These are phyloP conservation scores for Conus betulinus DNA, from an alignment of 1,140 invertebrate genomes.

Conservation along the genomic window DNA sequence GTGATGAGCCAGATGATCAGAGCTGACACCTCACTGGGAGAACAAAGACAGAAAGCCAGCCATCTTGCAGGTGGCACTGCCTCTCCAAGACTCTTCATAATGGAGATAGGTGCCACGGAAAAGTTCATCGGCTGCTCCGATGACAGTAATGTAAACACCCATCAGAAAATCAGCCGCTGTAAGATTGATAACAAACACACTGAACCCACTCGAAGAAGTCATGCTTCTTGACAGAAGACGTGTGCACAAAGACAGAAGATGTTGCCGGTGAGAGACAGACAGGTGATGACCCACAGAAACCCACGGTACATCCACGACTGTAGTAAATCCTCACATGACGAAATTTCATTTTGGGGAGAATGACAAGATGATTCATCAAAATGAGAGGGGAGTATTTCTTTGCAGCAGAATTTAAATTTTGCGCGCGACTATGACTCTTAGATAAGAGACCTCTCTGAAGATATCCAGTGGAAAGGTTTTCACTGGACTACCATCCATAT, in stretches of 20 bases:
- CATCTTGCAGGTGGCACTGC: conserved; percentile 52
- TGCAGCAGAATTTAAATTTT: conserved; percentile 50
- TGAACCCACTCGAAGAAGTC: conserved; percentile 24
- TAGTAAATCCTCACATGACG: conserved; percentile 57
- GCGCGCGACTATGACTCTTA: conserved; percentile 35
- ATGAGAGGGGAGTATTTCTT: conserved; percentile 27
- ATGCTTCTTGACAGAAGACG: background rate
- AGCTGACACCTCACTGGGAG: conserved; percentile 60
- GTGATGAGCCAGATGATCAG: conserved; percentile 56
- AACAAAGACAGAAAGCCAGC: conserved; percentile 59
- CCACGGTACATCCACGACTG: conserved; percentile 25
- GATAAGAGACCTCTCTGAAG: conserved; percentile 27
- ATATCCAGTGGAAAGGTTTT: conserved; percentile 4
- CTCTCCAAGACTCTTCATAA: conserved; percentile 53
- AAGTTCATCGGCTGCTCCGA: conserved; percentile 56
- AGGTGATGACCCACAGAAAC: conserved; percentile 52
- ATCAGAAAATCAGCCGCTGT: conserved; percentile 63
- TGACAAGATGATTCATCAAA: conserved; percentile 11
- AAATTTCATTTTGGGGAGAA: conserved; percentile 42
- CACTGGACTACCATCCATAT: background rate
- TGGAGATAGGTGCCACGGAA: conserved; percentile 56
- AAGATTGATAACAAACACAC: conserved; percentile 56
- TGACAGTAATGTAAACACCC: conserved; percentile 65
- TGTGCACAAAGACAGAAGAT: conserved; percentile 36
- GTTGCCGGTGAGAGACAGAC: conserved; percentile 54